Percentiles rank a stretch among this genome's conserved stretches.
Conservation (phyloP, 2,113 vertebrate species). For the Lepus americanus region DNA sequence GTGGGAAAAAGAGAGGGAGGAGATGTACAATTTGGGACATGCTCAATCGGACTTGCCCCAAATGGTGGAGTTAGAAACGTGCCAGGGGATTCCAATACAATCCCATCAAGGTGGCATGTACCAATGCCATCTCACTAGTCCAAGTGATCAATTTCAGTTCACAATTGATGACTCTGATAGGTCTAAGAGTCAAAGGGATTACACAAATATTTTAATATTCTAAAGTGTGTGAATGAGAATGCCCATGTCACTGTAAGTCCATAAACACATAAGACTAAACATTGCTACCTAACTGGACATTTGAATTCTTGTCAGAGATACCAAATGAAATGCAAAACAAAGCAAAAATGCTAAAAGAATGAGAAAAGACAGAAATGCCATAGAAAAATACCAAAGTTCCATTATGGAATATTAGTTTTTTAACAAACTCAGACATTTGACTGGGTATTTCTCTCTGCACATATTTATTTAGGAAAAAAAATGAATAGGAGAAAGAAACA, state of each 20-base stretch:
- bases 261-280: not conserved
- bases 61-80: no score
- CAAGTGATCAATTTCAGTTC: no score
- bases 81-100: no score
- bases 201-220: not conserved
- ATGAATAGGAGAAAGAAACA: not conserved
- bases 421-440: not conserved
- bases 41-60: no score
- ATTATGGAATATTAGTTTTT: not conserved
- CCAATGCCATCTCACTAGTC: no score
- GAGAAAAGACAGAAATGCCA: not conserved
- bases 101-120: no score
- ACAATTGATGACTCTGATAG: no score
- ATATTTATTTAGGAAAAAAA: conserved; percentile 56
- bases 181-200: no score
- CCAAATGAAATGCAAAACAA: not conserved
- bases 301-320: not conserved
- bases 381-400: not conserved
- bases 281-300: not conserved
- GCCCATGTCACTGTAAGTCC: not conserved
- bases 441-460: not conserved
- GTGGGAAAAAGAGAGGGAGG: no score
- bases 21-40: no score
- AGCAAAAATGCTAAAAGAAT: not conserved
- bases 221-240: not conserved